Percentiles rank a stretch among this genome's conserved stretches.
phyloP scores from a whole-genome alignment of 2,888 invertebrate species.

The Torymus texanus region DNA sequence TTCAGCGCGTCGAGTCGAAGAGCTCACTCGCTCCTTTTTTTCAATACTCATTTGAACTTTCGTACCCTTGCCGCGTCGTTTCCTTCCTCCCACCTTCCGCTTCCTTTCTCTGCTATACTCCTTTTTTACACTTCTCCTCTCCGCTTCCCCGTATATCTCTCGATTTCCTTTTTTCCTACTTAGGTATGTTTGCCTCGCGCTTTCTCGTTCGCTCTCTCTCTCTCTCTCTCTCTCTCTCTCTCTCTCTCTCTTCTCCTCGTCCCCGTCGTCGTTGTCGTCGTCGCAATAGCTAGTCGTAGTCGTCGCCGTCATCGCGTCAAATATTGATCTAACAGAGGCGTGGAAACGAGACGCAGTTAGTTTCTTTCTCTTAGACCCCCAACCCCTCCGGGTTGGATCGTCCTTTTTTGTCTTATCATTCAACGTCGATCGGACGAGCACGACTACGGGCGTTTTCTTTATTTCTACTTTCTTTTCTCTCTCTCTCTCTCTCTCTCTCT shows the following conservation, averaged over 20 bases:
- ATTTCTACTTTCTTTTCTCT: background rate
- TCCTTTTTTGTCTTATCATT: conserved; percentile 30
- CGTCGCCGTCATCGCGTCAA: conserved; percentile 33
- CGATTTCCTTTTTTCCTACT: conserved; percentile 12
- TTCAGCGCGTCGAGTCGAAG: background rate
- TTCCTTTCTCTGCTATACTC: background rate
- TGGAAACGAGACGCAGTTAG: conserved; percentile 45
- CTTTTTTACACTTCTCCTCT: background rate
- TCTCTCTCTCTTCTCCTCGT: background rate
- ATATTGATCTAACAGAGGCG: conserved; percentile 51
- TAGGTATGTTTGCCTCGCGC: conserved; percentile 13
- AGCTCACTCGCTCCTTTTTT: conserved; percentile 9
- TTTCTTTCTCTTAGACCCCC: conserved; percentile 14
- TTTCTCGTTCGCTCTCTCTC: background rate
- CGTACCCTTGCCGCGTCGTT: background rate
- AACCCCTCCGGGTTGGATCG: background rate
- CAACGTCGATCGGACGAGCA: conserved; percentile 20
- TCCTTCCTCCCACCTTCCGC: background rate
- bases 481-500: background rate
- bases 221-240: background rate
- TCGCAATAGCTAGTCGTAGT: too few relatives aligned
- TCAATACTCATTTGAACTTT: conserved; percentile 36
- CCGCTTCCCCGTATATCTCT: background rate
- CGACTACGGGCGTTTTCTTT: conserved; percentile 20
- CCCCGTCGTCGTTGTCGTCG: background rate